phyloP scores from a whole-genome alignment of 2,797 vertebrate species.

The Pseudomugil gertrudae region DNA sequence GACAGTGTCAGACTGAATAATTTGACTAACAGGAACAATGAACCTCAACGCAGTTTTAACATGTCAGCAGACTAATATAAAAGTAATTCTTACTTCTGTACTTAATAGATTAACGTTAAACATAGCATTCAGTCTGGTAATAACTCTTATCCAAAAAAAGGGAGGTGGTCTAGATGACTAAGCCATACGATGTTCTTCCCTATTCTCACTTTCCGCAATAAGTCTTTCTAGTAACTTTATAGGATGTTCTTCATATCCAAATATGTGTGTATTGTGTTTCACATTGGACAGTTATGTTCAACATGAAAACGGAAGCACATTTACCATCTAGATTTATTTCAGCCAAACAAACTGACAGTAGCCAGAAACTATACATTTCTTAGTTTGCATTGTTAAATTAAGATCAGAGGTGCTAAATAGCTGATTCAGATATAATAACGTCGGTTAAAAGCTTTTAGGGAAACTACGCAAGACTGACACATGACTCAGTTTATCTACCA shows the following conservation, averaged over 20 bases:
- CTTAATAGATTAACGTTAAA: not conserved
- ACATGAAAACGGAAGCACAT: not conserved
- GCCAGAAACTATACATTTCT: not conserved
- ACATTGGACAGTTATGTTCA: not conserved
- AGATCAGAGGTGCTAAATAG: not conserved
- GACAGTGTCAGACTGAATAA: not conserved
- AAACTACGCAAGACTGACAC: conserved; percentile 3
- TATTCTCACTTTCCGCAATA: no score
- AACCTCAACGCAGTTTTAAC: no score
- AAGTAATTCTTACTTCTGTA: not conserved
- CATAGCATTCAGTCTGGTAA: no score
- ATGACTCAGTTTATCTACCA: conserved; percentile 39
- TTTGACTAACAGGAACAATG: not conserved
- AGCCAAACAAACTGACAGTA: not conserved
- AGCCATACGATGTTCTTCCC: not conserved
- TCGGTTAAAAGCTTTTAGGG: not conserved
- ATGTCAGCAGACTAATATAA: no score
- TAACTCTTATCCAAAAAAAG: not conserved
- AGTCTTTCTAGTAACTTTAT: not conserved
- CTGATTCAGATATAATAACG: not conserved
- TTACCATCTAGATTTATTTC: not conserved
- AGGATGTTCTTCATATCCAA: not conserved
- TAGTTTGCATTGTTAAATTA: not conserved
- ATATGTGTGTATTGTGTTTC: not conserved
- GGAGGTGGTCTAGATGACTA: conserved; percentile 2